Percentiles rank a stretch among this genome's conserved stretches.
These are phyloP conservation scores for Ferrisia virgata DNA, from an alignment of 2,888 invertebrate species.

Conservation along the genomic window DNA sequence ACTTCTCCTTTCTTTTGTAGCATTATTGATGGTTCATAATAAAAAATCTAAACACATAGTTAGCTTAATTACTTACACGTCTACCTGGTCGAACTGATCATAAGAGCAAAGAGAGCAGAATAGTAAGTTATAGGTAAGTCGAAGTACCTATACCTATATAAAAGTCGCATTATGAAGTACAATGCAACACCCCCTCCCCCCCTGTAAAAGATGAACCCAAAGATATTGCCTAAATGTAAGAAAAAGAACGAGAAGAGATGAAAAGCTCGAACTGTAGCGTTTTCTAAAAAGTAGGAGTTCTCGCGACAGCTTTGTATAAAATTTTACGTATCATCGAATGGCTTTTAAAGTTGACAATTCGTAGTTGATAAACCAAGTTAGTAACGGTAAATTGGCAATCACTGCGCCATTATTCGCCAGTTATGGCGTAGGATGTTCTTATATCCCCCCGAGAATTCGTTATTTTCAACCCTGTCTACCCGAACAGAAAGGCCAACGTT, in stretches of 20 bases:
- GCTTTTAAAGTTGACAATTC: constrained; percentile 38
- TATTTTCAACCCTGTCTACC: constrained; percentile 30
- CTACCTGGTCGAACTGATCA: no score
- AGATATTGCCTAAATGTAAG: background rate
- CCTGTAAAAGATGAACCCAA: no score
- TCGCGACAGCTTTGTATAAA: background rate
- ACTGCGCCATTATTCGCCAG: constrained; percentile 48
- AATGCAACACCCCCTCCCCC: no score
- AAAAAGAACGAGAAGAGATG: background rate
- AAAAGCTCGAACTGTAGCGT: background rate
- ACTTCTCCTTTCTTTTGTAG: no score
- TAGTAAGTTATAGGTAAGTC: no score
- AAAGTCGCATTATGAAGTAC: no score
- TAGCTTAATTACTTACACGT: no score
- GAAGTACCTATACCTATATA: no score
- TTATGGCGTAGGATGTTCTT: constrained; percentile 40
- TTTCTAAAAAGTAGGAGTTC: background rate
- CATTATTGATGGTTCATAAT: no score
- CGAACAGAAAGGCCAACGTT: constrained; percentile 15
- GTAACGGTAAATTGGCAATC: constrained; percentile 48
- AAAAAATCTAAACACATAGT: no score
- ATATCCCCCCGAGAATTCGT: constrained; percentile 29
- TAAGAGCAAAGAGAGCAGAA: no score
- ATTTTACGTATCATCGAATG: constrained; percentile 26
- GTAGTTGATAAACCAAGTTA: constrained; percentile 48